Conservation (phyloP, 2,888 invertebrate genomes). For the Bellardia pandia region DNA sequence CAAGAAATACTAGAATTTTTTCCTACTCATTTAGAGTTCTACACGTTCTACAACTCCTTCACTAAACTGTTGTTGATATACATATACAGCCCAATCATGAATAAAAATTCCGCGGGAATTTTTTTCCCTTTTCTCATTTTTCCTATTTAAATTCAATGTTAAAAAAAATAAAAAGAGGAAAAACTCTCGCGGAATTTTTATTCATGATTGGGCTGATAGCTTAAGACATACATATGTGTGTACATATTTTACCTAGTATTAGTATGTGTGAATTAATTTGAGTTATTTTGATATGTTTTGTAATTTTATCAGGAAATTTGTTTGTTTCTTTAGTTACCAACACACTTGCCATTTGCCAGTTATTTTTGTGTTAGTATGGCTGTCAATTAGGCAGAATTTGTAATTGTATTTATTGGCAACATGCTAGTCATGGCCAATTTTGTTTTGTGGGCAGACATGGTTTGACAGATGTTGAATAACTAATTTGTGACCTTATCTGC, state of each 20-base stretch:
- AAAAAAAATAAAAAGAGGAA: too few relatives aligned
- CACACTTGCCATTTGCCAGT: background rate
- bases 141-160: too few relatives aligned
- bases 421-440: background rate
- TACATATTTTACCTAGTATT: background rate
- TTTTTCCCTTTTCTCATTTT: too few relatives aligned
- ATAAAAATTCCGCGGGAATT: too few relatives aligned
- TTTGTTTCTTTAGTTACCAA: background rate
- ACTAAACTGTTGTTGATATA: background rate
- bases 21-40: background rate
- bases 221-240: too few relatives aligned
- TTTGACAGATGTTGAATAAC: background rate
- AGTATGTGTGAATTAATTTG: conserved; percentile 15
- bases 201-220: too few relatives aligned
- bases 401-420: conserved; percentile 18
- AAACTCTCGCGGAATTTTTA: too few relatives aligned
- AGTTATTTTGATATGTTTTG: background rate
- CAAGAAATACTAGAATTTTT: background rate
- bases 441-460: background rate
- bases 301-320: background rate
- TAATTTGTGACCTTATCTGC: background rate
- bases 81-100: too few relatives aligned
- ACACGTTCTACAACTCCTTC: conserved; percentile 19
- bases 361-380: background rate
- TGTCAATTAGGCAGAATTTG: conserved; percentile 41